These are phyloP conservation scores for Castor canadensis DNA, from an alignment of 2,113 vertebrate species.

Conservation along the genomic window DNA sequence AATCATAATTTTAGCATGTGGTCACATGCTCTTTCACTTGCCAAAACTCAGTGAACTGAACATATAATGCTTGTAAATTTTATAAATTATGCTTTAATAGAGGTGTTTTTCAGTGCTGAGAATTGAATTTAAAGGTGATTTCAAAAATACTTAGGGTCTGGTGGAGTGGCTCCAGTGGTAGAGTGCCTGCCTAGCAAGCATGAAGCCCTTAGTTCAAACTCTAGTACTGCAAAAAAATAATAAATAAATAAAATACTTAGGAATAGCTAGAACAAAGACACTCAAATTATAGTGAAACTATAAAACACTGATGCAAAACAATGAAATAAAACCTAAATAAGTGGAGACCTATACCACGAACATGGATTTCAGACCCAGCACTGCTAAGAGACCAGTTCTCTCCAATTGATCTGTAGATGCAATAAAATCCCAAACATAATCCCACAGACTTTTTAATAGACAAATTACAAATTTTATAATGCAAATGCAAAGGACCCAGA, in stretches of 20 bases:
- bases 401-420: neutral
- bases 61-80: neutral
- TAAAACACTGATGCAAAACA: neutral
- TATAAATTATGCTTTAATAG: neutral
- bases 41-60: neutral
- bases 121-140: neutral
- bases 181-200: no score
- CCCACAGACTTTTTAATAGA: no score
- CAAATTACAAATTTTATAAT: no score
- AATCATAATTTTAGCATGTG: neutral
- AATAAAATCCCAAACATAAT: no score
- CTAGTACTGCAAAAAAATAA: no score
- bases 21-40: neutral
- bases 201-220: no score
- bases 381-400: neutral
- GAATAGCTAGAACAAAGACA: neutral
- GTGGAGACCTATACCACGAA: neutral
- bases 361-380: neutral
- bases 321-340: neutral
- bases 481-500: no score
- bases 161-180: no score
- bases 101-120: neutral
- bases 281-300: neutral
- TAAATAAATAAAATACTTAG: neutral
- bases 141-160: no score